Conservation (phyloP, 2,888 invertebrate species). For the Siphonodentalium dalli region DNA sequence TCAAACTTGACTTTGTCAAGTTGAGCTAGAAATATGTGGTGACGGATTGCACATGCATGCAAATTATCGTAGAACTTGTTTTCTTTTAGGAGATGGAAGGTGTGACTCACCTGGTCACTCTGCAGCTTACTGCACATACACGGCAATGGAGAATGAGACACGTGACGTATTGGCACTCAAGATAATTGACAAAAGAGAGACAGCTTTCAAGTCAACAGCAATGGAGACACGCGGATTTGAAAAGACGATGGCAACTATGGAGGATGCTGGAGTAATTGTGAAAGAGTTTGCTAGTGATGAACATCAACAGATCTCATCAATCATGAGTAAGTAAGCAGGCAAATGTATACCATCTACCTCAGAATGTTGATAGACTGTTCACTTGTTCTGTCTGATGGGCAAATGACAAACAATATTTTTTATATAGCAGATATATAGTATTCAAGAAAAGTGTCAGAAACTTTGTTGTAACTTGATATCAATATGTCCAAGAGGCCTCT, state of each 20-base stretch:
- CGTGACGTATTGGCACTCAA: too few relatives aligned
- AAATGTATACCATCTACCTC: too few relatives aligned
- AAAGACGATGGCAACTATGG: background rate
- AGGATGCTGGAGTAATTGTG: slow-evolving; percentile 1
- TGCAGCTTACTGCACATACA: slow-evolving; percentile 7
- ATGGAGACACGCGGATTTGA: slow-evolving; percentile 12
- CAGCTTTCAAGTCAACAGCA: background rate
- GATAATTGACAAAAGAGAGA: slow-evolving; percentile 15
- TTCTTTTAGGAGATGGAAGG: slow-evolving; percentile 10
- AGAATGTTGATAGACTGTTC: too few relatives aligned
- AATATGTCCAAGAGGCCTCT: too few relatives aligned
- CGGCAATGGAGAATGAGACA: slow-evolving; percentile 2
- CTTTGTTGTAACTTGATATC: too few relatives aligned
- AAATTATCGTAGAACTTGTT: background rate
- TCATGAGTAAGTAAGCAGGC: slow-evolving; percentile 30
- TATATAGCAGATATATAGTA: too few relatives aligned
- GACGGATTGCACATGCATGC: too few relatives aligned
- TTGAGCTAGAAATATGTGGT: too few relatives aligned
- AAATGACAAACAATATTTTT: too few relatives aligned
- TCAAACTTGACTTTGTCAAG: too few relatives aligned
- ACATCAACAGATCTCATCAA: slow-evolving; percentile 14
- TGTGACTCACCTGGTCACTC: slow-evolving; percentile 8
- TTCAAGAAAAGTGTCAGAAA: too few relatives aligned
- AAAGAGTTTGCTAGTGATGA: slow-evolving; percentile 24
- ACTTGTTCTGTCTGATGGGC: too few relatives aligned